These are phyloP conservation scores for Paralichthys olivaceus DNA, from an alignment of 2,113 vertebrate species.

Conservation along the genomic window DNA sequence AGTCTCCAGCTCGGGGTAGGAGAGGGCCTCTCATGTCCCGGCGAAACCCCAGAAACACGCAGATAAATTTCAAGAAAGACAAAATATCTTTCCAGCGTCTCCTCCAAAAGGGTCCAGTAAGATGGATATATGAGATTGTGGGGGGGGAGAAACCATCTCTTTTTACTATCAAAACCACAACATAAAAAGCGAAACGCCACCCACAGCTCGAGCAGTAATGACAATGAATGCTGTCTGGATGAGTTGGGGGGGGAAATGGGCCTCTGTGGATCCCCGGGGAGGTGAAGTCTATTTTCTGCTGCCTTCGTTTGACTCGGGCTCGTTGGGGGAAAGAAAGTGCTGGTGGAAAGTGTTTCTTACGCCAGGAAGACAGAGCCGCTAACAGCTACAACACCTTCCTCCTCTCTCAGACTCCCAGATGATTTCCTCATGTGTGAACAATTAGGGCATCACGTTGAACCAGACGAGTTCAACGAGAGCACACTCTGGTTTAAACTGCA, in stretches of 20 bases:
- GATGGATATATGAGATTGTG: neutral
- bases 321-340: constrained; percentile 24
- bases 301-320: constrained; percentile 20
- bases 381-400: constrained; percentile 47
- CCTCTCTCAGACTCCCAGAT: constrained; percentile 45
- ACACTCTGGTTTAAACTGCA: constrained; percentile 15
- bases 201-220: constrained; percentile 24
- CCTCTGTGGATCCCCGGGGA: constrained; percentile 3
- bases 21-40: constrained; percentile 42
- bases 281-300: constrained; percentile 41
- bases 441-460: constrained; percentile 18
- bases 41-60: constrained; percentile 29
- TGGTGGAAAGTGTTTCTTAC: constrained; percentile 45
- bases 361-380: constrained; percentile 62
- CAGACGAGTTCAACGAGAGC: constrained; percentile 3
- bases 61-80: constrained; percentile 35
- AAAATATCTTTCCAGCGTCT: constrained; percentile 28
- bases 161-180: constrained; percentile 9
- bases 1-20: constrained; percentile 40
- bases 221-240: constrained; percentile 31
- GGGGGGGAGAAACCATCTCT: neutral
- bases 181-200: constrained; percentile 11
- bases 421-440: constrained; percentile 59
- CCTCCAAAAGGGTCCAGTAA: constrained; percentile 18
- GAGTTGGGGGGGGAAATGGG: constrained; percentile 1